phyloP scores from a whole-genome alignment of 2,888 invertebrate genomes.

The Himalopsyche tibetana region DNA sequence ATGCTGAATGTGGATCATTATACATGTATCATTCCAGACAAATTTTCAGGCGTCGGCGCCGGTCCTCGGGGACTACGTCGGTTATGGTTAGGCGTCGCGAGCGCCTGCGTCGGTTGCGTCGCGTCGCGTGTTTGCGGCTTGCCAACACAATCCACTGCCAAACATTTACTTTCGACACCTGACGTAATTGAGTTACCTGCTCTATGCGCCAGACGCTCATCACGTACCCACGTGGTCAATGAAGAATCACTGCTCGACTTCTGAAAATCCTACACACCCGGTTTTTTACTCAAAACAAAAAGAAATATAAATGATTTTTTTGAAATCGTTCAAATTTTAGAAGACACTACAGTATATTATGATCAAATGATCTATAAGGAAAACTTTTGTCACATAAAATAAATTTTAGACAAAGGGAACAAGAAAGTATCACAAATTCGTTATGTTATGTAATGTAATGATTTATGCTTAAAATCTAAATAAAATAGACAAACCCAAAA shows the following conservation, averaged over 20 bases:
- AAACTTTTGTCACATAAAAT: too few relatives aligned
- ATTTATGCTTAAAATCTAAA: too few relatives aligned
- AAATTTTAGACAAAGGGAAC: too few relatives aligned
- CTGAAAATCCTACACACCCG: background rate
- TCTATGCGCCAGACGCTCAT: slow-evolving; percentile 1
- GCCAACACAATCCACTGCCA: slow-evolving; percentile 53
- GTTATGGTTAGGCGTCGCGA: slow-evolving; percentile 27
- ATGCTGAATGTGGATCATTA: background rate
- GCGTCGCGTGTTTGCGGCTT: slow-evolving; percentile 54
- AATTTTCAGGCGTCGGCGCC: slow-evolving; percentile 28
- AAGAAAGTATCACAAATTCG: too few relatives aligned
- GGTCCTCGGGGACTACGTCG: slow-evolving; percentile 5
- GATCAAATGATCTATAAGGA: too few relatives aligned
- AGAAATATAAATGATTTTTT: too few relatives aligned
- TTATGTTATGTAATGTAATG: too few relatives aligned
- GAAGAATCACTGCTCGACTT: background rate
- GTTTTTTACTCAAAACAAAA: background rate
- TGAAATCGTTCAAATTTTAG: too few relatives aligned
- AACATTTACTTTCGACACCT: slow-evolving; percentile 59
- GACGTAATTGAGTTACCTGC: slow-evolving; percentile 58
- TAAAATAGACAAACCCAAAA: too few relatives aligned
- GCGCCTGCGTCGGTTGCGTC: slow-evolving; percentile 27
- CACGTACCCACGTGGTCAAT: slow-evolving; percentile 19
- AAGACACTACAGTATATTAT: too few relatives aligned
- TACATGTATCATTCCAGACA: slow-evolving; percentile 36